A percentile compares a stretch with the other conserved stretches of the same genome.
Conservation (phyloP, 1,140 invertebrate genomes). For the Eufriesea mexicana region DNA sequence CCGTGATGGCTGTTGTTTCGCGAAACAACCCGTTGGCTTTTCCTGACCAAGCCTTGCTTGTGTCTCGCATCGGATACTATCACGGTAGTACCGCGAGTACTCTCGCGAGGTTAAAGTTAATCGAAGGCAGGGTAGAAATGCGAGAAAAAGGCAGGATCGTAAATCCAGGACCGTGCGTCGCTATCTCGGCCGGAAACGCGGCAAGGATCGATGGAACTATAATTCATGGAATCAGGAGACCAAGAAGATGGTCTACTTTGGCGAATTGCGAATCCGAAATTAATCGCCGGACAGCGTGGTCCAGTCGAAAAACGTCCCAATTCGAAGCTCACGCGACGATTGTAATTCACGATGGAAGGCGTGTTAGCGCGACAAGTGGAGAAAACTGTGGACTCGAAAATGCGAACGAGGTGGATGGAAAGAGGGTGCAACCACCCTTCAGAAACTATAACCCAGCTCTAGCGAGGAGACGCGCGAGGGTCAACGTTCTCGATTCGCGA, state of each 20-base stretch:
- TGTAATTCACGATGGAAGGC: slow-evolving; percentile 26
- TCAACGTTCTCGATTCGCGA: slow-evolving; percentile 71
- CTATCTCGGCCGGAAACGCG: too few relatives aligned
- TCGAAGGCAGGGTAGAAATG: neutral
- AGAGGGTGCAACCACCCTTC: slow-evolving; percentile 14
- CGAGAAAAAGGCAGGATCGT: too few relatives aligned
- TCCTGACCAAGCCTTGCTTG: too few relatives aligned
- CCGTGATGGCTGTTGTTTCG: neutral
- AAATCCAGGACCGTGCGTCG: too few relatives aligned
- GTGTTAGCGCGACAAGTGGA: neutral
- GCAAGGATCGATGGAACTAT: neutral
- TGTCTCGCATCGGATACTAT: too few relatives aligned
- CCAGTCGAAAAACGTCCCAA: neutral
- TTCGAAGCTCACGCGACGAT: slow-evolving; percentile 1
- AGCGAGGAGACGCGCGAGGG: slow-evolving; percentile 53
- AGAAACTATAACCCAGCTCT: slow-evolving; percentile 50
- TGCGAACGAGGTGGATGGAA: neutral
- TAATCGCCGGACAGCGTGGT: slow-evolving; percentile 14
- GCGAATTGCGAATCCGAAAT: neutral
- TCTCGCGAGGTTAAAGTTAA: too few relatives aligned
- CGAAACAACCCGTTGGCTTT: neutral
- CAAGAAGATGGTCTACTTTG: neutral
- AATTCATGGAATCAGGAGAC: neutral
- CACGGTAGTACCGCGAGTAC: too few relatives aligned
- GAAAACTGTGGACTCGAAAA: neutral